Evolutionary conservation across 2,888 invertebrate genomes (phyloP).

Genomic region (Phalangium opilio): DNA sequence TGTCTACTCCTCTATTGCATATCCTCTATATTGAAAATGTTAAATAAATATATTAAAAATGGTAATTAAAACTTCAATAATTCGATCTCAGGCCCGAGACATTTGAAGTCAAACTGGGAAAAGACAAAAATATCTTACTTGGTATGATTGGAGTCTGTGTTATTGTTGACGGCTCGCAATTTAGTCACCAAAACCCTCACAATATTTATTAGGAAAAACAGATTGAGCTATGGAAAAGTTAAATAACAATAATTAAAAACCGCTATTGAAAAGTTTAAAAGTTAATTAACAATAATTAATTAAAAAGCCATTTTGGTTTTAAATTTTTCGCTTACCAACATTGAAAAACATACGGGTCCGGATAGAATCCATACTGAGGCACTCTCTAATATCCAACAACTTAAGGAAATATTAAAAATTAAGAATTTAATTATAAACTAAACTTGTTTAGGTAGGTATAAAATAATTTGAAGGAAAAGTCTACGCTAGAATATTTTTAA

Average conservation of each 20-base stretch:
- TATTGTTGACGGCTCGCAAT: constrained; percentile 42
- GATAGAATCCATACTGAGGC: constrained; percentile 55
- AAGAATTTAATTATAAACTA: no score
- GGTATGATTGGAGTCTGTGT: constrained; percentile 9
- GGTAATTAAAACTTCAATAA: no score
- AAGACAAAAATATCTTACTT: no score
- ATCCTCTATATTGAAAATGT: no score
- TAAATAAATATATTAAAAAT: no score
- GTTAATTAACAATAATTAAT: neutral
- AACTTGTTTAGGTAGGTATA: no score
- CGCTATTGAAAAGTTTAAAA: neutral
- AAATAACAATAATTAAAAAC: neutral
- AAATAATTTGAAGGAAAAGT: no score
- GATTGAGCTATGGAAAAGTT: constrained; percentile 42
- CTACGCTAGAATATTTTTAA: no score
- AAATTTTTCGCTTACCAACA: constrained; percentile 35
- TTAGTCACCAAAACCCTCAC: constrained; percentile 68
- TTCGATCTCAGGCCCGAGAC: no score
- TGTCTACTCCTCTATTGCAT: no score
- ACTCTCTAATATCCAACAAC: constrained; percentile 63
- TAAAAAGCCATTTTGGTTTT: no score
- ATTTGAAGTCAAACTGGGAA: no score
- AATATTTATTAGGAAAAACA: constrained; percentile 72
- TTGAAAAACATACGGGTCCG: constrained; percentile 59
- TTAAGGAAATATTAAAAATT: constrained; percentile 25